Evolutionary conservation across 2,113 vertebrate species (phyloP), one percentile per base, ranked within the genome.

Genomic region (Xiphophorus couchianus): DNA sequence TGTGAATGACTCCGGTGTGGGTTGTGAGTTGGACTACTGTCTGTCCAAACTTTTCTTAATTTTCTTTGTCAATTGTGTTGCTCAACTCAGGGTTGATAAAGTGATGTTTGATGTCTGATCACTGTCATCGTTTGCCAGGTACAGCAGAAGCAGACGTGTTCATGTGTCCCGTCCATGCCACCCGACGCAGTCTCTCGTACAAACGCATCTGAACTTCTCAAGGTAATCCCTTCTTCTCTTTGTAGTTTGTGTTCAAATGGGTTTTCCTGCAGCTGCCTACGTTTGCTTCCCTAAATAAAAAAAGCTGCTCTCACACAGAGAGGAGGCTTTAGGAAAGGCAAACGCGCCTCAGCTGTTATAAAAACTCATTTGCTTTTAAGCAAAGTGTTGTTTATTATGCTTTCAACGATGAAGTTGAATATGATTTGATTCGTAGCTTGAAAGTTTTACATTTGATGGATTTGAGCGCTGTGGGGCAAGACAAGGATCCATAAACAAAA

Each of bases 91-190:
- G 62, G 5, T 42, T 37, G 25, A 62, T 31, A 5, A 22, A 27
- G 4, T 42, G 61, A 67, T 62, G 74, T 62, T 22, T 37, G 61
- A 77, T 64, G 67, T 65, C 65, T 31, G 77, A 68, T 73, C 14
- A 35, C 13, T 37, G 71, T 71, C 69, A 9, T 71, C 87, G 66
- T 78, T 64, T 77, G 71, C 29, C 82, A 93, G 86, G 81, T 81
- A 29, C 81, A 83, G 79, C 84, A 72, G 84, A 90, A 71, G 84
- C 85, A 82, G 81, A 82, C 13, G 27, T 71, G 76, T 79, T 82
- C 44, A 69, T 86, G 90, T 42, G 33, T 80, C 66, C 69, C 19
- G 12, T 75, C 74, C 84, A 78, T 71, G 79, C 76, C 83, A 73
- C 73, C 69, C 84, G 75, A 72, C 84, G 82, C 79, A 68, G 62